Evolutionary conservation across 2,888 invertebrate species (phyloP).

Genomic region (Leptopterna dolabrata): DNA sequence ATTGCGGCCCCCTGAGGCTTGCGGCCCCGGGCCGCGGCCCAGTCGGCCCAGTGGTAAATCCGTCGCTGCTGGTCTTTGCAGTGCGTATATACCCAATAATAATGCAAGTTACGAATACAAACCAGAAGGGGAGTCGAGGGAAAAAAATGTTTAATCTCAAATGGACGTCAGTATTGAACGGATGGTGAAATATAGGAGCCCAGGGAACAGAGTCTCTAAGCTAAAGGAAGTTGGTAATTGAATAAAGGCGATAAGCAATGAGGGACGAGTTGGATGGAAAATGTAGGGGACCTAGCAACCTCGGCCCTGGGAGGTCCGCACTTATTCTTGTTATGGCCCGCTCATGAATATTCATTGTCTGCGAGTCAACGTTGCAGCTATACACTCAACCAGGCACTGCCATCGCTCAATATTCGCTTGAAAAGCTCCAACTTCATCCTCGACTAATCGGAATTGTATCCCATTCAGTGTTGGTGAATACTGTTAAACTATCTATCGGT

Average conservation of each 20-base stretch:
- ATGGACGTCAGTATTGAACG: not conserved
- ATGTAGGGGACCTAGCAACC: not conserved
- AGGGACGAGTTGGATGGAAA: constrained; percentile 1
- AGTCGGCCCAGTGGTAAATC: too few relatives aligned
- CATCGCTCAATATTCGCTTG: not conserved
- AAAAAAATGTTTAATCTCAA: not conserved
- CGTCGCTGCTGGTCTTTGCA: too few relatives aligned
- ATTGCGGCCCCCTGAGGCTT: too few relatives aligned
- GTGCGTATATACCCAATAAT: too few relatives aligned
- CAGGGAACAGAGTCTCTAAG: not conserved
- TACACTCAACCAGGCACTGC: not conserved
- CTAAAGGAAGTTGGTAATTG: not conserved
- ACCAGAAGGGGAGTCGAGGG: too few relatives aligned
- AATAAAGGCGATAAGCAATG: constrained; percentile 5
- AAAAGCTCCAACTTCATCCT: not conserved
- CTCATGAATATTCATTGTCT: not conserved
- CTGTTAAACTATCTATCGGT: too few relatives aligned
- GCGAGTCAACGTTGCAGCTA: not conserved
- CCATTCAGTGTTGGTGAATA: too few relatives aligned
- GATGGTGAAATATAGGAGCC: not conserved
- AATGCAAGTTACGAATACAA: too few relatives aligned
- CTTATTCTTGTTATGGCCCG: not conserved
- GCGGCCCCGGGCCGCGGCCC: too few relatives aligned
- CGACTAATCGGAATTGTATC: too few relatives aligned
- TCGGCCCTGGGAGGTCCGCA: not conserved